Evolutionary conservation across 2,888 invertebrate genomes (phyloP), one percentile per base, ranked within the genome.

Genomic region (Agriotes lineatus): DNA sequence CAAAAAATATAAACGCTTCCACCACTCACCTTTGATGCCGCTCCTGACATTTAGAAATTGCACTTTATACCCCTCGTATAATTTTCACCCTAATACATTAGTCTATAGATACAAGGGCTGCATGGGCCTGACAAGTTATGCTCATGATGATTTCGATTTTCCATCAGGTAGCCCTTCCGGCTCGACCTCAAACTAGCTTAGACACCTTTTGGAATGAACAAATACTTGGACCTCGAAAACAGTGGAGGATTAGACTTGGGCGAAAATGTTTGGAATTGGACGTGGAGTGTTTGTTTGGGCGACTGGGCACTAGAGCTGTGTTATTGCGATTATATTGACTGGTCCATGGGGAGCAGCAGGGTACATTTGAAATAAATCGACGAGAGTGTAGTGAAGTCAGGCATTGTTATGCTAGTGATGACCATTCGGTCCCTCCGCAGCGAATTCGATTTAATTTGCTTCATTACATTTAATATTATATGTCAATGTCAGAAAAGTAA

Each of bases 251-350:
- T n/a, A n/a, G n/a, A n/a, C n/a, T n/a, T n/a, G n/a, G n/a, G n/a
- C n/a, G n/a, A n/a, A n/a, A n/a, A n/a, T n/a, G n/a, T n/a, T n/a
- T n/a, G n/a, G n/a, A n/a, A n/a, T 25, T 9, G 30, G 22, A 59
- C 19, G 57, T 19, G 9, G 54, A 76, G 37, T 66, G 73, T 70
- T 79, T 68, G 70, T 76, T 72, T 81, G 83, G 79, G 19, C 78
- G 75, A 78, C 75, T 82, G 81, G 78, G 75, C 71, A 71, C 75
- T 74, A 77, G 82, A 83, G 82, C 78, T 82, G 82, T 82, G 82
- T 84, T 85, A 85, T 85, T 85, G 83, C 84, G 82, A 84, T 84
- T 85, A 84, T 84, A 84, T 85, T 84, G 84, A 85, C 85, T 85
- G 83, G 84, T 84, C 83, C 82, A 77, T 80, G 75, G 83, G 83